phyloP scores from a whole-genome alignment of 2,888 invertebrate genomes.

The Halocaridina rubra region DNA sequence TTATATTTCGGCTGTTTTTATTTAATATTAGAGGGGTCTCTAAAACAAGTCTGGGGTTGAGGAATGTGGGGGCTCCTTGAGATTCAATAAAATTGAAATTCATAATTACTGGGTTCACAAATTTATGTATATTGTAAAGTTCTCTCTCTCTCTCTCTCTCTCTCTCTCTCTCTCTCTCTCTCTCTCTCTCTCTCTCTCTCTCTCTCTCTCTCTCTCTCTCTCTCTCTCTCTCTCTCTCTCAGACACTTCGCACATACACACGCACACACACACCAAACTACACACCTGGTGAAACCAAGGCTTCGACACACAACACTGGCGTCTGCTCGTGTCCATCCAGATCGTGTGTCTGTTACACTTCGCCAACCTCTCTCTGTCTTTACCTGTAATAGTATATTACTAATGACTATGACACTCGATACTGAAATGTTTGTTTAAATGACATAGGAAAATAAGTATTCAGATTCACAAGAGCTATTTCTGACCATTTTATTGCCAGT shows the following conservation, averaged over 20 bases:
- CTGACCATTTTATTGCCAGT: no score
- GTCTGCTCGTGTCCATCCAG: constrained; percentile 29
- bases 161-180: constrained; percentile 2
- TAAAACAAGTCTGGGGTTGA: neutral
- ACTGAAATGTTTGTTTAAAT: no score
- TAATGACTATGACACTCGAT: no score
- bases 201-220: neutral
- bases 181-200: constrained; percentile 18
- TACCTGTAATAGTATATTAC: no score
- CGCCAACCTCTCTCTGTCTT: constrained; percentile 5
- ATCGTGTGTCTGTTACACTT: constrained; percentile 27
- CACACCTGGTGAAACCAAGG: constrained; percentile 33
- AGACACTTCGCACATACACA: neutral
- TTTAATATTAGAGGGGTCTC: neutral
- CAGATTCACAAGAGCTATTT: no score
- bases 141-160: neutral
- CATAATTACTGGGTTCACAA: no score
- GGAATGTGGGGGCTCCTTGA: neutral
- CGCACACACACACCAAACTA: neutral
- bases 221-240: neutral
- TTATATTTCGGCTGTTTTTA: neutral
- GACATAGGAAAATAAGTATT: no score
- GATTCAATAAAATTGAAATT: no score
- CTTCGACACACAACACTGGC: constrained; percentile 38
- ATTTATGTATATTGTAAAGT: no score